phyloP scores from a whole-genome alignment of 2,797 vertebrate genomes.

The Kryptolebias ocellatus region DNA sequence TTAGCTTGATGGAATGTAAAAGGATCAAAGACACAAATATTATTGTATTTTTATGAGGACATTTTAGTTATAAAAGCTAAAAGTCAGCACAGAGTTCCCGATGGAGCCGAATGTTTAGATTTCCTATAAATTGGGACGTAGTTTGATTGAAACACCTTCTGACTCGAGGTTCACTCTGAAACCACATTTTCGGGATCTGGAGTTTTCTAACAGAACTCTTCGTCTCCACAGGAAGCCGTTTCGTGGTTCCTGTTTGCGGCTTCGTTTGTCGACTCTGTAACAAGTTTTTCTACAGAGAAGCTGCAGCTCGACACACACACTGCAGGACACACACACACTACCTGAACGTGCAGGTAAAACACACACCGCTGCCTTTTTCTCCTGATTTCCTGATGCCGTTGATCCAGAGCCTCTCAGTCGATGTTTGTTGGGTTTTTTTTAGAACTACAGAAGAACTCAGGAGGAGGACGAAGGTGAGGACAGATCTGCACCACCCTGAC shows the following conservation, averaged over 20 bases:
- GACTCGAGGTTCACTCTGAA: too few relatives aligned
- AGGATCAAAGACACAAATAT: background rate
- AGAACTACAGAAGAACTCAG: constrained; percentile 19
- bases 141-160: too few relatives aligned
- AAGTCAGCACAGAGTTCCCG: too few relatives aligned
- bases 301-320: constrained; percentile 54
- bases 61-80: too few relatives aligned
- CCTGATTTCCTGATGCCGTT: too few relatives aligned
- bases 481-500: constrained; percentile 8
- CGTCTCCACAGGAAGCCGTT: constrained; percentile 53
- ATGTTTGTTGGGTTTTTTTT: constrained; percentile 7
- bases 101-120: too few relatives aligned
- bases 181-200: background rate
- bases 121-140: too few relatives aligned
- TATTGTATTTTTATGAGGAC: too few relatives aligned
- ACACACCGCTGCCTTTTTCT: background rate
- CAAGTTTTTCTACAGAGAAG: constrained; percentile 67
- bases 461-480: background rate
- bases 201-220: background rate
- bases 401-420: background rate
- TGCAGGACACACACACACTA: constrained; percentile 55
- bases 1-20: too few relatives aligned
- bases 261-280: constrained; percentile 67
- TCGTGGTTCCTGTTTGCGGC: constrained; percentile 65
- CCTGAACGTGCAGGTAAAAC: constrained; percentile 43